phyloP scores from a whole-genome alignment of 2,888 invertebrate species.

The Xanthia icteritia region DNA sequence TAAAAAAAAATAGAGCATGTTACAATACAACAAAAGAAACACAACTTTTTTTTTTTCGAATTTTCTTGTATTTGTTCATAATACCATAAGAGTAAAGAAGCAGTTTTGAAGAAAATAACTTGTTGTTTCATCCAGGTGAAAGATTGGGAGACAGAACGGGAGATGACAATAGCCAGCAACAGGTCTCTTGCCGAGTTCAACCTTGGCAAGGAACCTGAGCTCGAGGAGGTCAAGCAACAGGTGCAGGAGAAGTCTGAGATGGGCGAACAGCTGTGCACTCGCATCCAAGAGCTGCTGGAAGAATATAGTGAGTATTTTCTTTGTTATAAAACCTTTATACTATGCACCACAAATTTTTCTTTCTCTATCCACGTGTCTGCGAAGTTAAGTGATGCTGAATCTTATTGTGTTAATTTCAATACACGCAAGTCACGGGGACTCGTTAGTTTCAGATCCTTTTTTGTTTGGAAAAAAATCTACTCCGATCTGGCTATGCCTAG shows the following conservation, averaged over 20 bases:
- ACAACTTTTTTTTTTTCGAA: too few species aligned
- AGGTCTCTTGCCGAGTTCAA: slow-evolving; percentile 97
- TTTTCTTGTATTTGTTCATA: too few species aligned
- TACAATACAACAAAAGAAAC: background rate
- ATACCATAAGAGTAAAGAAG: background rate
- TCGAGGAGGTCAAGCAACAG: slow-evolving; percentile 93
- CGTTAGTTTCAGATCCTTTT: background rate
- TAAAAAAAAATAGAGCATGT: background rate
- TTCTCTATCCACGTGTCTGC: background rate
- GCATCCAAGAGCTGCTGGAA: slow-evolving; percentile 94
- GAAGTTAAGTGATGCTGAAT: background rate
- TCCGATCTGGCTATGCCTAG: background rate
- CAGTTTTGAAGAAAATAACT: background rate
- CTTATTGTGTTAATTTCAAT: background rate
- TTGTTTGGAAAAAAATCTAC: background rate
- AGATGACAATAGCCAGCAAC: slow-evolving; percentile 96
- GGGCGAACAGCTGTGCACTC: slow-evolving; percentile 92
- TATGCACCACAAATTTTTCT: fast-evolving
- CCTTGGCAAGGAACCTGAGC: slow-evolving; percentile 95
- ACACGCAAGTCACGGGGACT: background rate
- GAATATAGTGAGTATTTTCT: slow-evolving; percentile 92
- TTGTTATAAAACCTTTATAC: background rate
- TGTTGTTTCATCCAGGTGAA: slow-evolving; percentile 91
- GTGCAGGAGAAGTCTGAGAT: slow-evolving; percentile 92
- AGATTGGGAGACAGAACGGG: slow-evolving; percentile 95